Base-by-base conservation (phyloP, 30 jellyfish, hydroid and myxozoan species). In the Hydractinia echinata region DNA sequence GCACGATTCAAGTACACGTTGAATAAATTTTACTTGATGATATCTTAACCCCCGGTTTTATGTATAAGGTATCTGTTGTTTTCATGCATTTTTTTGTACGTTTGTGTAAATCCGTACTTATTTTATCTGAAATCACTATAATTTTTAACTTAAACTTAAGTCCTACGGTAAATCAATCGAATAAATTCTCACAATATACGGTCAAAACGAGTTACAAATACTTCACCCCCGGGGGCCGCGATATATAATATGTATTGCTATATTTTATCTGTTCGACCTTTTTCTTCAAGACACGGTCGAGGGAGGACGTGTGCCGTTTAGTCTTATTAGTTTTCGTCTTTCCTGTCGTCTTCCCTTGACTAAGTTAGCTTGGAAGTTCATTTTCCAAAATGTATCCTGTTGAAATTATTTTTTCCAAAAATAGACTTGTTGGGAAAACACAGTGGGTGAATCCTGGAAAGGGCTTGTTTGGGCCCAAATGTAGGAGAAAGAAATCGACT, bases 1-100 rank as follows among this genome's bases (percentile, higher is more conserved):
- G 85, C 60, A 48, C 30, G 76, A 66, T 44, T 54, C 76, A 30
- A 50, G 62, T 52, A 77, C 85, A 77, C 85, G 85, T 77, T 77
- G 85, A 77, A 77, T 77, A 54, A 54, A 51, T 18, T 58, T 54
- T 54, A 51, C 51, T 20, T 18, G 30, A 54, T 11, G 30, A 18
- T 77, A 66, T 11, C 9, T 8, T 58, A 53, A 60, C 79, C 85
- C 85, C 85, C 85, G 53, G 85, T 54, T 21, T 51, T 21, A 66
- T 5, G 82, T 54, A 21, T 9, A 15, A 54, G 85, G 85, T 77
- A 77, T 77, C 60, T n/a, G 56, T 54, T 77, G 8, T 77, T 77
- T 77, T 74, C 70, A 55, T 55, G 62, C 69, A 20, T 74, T 30
- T n/a, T 18, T n/a, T 3, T 53, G 51, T 52, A 50, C 15, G 51